phyloP scores from a whole-genome alignment of 2,113 vertebrate genomes.

The Octodon degus region DNA sequence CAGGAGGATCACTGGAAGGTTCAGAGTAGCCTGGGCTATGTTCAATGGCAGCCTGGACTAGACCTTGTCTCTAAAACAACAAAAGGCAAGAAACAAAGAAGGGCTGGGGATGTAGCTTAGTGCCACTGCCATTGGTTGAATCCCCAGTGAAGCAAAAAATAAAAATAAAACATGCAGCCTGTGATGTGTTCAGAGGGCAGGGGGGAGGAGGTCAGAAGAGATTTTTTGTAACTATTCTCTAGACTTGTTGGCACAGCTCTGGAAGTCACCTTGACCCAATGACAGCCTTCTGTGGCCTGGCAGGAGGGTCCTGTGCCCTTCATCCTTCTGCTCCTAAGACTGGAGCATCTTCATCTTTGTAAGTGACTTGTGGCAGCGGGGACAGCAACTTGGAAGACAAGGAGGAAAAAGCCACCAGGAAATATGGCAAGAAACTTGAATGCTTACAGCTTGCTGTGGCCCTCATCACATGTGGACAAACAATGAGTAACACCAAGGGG shows the following conservation, averaged over 20 bases:
- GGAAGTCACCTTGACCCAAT: not conserved
- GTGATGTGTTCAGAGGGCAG: too few relatives aligned
- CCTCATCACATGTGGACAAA: too few relatives aligned
- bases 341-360: not conserved
- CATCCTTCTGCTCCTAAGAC: not conserved
- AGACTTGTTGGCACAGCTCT: not conserved
- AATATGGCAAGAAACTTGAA: not conserved
- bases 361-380: not conserved
- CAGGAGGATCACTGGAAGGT: not conserved
- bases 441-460: not conserved
- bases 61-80: not conserved
- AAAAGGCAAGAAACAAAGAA: not conserved
- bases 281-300: not conserved
- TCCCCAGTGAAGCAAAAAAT: not conserved
- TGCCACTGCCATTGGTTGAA: not conserved
- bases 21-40: not conserved
- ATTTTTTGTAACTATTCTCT: not conserved
- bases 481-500: not conserved
- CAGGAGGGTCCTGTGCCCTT: accelerated
- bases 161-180: not conserved
- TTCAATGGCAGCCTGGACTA: not conserved
- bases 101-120: not conserved
- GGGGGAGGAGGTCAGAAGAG: not conserved
- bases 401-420: not conserved
- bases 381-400: not conserved